Evolutionary conservation across 2,113 vertebrate genomes (phyloP), one percentile per base, ranked within the genome.

Genomic region (Actenoides hombroni): DNA sequence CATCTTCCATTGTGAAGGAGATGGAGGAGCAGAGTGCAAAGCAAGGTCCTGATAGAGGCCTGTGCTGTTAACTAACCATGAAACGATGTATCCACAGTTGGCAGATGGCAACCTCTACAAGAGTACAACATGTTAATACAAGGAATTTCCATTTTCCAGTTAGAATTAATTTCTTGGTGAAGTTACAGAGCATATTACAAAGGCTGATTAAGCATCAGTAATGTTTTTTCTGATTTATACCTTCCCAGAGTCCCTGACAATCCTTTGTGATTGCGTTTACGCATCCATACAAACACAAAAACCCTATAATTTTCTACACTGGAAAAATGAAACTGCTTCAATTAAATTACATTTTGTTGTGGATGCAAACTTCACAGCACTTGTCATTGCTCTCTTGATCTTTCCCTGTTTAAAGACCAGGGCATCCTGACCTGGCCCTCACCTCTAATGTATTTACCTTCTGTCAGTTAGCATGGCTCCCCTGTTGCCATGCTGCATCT

Each of bases 11-110:
- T 1, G 1, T n/a, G 48, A 82, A 33, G 23, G 29, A 18, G 33
- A 29, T 0, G 0, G 33, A 70, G 46, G 33, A 33, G 37, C 11
- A 49, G 31, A 70, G 17, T 0, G 0, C 35, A 60, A 18, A 44
- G 11, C 15, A 33, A 28, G 5, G 33, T 23, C n/a, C 33, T 81
- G 57, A 2, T 24, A 35, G n/a, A 19, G 17, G 29, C 25, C 33
- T 0, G 0, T 54, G 19, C 19, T 59, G 17, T 18, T 78, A 67
- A 15, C 25, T 40, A 28, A 4, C 46, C 0, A 0, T 51, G 17
- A 67, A 20, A 53, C 17, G 13, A 39, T 1, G 0, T 11, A 28
- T 20, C 6, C 0, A 0, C 25, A 20, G 29, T 24, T 13, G 6
- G 29, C 57, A 61, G 8, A 37, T 4, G 25, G 15, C 24, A 68